phyloP scores from a whole-genome alignment of 2,888 invertebrate species.

The Protophormia terraenovae region DNA sequence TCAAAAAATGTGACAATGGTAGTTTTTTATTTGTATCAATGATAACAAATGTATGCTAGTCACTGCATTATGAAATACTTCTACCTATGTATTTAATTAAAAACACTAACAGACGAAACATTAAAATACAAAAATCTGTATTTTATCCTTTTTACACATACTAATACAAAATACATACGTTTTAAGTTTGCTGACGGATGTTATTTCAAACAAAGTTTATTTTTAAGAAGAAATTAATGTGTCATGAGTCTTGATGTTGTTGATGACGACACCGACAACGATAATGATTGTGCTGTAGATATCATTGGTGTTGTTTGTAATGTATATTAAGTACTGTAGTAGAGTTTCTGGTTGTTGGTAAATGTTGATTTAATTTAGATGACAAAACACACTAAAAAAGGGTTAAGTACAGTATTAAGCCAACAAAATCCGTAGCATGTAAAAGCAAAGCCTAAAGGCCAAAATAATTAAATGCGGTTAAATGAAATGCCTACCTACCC shows the following conservation, averaged over 20 bases:
- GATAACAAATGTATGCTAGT: no score
- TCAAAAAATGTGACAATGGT: no score
- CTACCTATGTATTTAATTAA: no score
- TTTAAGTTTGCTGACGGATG: slow-evolving; percentile 38
- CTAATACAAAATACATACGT: neutral
- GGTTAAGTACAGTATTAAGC: slow-evolving; percentile 36
- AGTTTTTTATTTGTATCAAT: no score
- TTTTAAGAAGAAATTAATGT: slow-evolving; percentile 43
- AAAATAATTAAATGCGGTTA: slow-evolving; percentile 31
- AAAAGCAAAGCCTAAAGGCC: slow-evolving; percentile 28
- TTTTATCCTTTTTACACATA: no score
- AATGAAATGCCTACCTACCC: slow-evolving; percentile 1
- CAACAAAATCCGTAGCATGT: slow-evolving; percentile 18
- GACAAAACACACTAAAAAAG: slow-evolving; percentile 16
- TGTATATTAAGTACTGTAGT: neutral
- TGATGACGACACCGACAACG: neutral
- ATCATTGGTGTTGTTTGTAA: neutral
- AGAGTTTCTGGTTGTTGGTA: slow-evolving; percentile 11
- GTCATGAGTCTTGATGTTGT: neutral
- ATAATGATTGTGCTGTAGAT: neutral
- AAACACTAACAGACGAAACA: no score
- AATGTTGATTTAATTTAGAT: slow-evolving; percentile 42
- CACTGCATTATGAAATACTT: no score
- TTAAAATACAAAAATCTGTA: no score
- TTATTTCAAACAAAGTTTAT: slow-evolving; percentile 48